Evolutionary conservation across 2,113 vertebrate genomes (phyloP).

Genomic region (Hippopotamus amphibius): DNA sequence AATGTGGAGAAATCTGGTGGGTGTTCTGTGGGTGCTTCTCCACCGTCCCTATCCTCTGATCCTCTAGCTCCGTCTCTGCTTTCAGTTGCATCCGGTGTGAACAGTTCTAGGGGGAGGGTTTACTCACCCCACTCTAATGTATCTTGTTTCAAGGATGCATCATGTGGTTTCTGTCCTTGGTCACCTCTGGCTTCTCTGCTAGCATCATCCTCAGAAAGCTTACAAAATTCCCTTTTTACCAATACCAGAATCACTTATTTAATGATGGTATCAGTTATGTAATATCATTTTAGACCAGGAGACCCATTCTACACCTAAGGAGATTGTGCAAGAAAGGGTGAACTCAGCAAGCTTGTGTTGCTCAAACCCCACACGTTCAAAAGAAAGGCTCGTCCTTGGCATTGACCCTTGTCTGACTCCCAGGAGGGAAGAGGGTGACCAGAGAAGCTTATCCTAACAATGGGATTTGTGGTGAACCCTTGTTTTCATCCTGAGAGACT

Average conservation of each 20-base stretch:
- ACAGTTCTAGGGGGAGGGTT: background rate
- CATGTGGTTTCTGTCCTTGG: accelerated
- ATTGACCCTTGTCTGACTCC: background rate
- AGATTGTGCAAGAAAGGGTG: background rate
- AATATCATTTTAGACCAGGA: no score
- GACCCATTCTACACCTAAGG: background rate
- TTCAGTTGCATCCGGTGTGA: background rate
- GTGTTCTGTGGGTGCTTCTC: accelerated
- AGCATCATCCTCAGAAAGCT: no score
- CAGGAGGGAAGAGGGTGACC: background rate
- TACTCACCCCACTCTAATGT: background rate
- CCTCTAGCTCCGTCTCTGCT: background rate
- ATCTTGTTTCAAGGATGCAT: background rate
- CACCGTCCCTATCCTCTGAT: background rate
- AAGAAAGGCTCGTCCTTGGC: background rate
- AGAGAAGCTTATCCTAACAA: background rate
- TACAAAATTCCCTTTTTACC: background rate
- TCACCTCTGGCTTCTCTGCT: no score
- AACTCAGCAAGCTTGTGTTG: background rate
- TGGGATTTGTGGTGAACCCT: background rate
- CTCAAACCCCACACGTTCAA: background rate
- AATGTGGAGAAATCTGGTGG: background rate
- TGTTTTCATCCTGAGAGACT: background rate
- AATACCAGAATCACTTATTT: background rate
- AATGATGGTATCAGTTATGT: no score